A percentile compares a stretch with the other conserved stretches of the same genome.
phyloP scores from a whole-genome alignment of 2,888 invertebrate genomes.

The Adelphocoris suturalis region DNA sequence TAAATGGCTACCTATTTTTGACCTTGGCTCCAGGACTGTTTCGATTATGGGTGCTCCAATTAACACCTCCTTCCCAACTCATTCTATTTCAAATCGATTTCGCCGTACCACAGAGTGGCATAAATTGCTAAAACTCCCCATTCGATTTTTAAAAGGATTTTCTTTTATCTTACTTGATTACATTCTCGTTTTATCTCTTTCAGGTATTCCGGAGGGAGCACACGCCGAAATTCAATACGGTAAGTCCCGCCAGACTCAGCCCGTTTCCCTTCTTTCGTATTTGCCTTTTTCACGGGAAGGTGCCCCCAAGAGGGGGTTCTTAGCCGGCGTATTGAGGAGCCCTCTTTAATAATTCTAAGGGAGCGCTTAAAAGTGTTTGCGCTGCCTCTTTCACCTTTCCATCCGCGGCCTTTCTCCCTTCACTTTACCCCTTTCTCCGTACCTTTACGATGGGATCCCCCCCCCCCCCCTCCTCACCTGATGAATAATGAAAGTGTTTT shows the following conservation, averaged over 20 bases:
- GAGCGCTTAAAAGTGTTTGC: constrained; percentile 21
- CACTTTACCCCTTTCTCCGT: background rate
- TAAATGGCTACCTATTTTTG: too few species aligned
- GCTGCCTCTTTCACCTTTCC: constrained; percentile 9
- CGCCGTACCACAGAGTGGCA: too few species aligned
- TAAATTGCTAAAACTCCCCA: too few species aligned
- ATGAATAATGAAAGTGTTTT: constrained; percentile 2
- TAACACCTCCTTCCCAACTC: too few species aligned
- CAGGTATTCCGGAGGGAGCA: background rate
- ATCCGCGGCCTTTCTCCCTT: background rate
- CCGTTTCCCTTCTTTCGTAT: background rate
- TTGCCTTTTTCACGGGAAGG: constrained; percentile 1
- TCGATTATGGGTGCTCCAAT: too few species aligned
- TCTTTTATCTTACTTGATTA: too few species aligned
- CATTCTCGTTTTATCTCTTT: background rate
- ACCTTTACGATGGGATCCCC: background rate
- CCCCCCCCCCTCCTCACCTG: background rate
- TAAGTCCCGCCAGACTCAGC: background rate
- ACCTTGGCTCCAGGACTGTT: too few species aligned
- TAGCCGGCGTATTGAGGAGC: background rate
- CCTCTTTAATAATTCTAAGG: constrained; percentile 4
- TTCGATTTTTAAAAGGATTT: too few species aligned
- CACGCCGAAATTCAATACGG: constrained; percentile 5
- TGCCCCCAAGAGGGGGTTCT: background rate
- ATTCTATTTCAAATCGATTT: too few species aligned